Evolutionary conservation across 2,113 vertebrate genomes (phyloP).

Genomic region (Varanus komodoensis): DNA sequence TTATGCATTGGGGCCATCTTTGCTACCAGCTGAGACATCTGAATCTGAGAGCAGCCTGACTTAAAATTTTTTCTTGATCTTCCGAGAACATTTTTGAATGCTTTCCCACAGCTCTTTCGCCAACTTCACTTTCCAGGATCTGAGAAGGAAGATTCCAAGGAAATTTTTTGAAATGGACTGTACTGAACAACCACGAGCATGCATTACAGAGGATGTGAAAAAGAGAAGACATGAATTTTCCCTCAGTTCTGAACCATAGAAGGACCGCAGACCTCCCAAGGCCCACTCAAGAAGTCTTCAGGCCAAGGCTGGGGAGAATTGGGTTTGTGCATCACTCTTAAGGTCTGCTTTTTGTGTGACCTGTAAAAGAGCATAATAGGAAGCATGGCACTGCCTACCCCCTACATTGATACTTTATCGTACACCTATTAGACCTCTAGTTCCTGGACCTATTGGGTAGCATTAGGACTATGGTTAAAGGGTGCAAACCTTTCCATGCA

Average conservation of each 20-base stretch:
- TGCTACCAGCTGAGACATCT: not conserved
- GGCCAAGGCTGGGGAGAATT: too few species aligned
- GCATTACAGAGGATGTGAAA: not conserved
- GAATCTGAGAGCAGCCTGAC: not conserved
- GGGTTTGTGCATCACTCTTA: not conserved
- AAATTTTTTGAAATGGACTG: not conserved
- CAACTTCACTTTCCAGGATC: not conserved
- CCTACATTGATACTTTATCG: not conserved
- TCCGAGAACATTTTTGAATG: not conserved
- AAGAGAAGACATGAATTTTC: not conserved
- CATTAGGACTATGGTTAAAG: not conserved
- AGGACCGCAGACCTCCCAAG: not conserved
- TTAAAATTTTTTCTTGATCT: not conserved
- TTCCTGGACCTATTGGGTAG: not conserved
- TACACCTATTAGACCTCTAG: not conserved
- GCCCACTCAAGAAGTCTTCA: not conserved
- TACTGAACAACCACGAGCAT: not conserved
- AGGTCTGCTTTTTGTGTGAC: not conserved
- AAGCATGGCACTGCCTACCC: not conserved
- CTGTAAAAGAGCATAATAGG: not conserved
- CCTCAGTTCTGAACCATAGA: not conserved
- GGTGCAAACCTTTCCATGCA: not conserved
- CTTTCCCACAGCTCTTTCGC: too few species aligned
- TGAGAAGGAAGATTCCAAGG: slow-evolving; percentile 10
- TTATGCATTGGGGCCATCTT: not conserved